Conservation (phyloP, 2,113 vertebrate genomes). For the Bos indicus region DNA sequence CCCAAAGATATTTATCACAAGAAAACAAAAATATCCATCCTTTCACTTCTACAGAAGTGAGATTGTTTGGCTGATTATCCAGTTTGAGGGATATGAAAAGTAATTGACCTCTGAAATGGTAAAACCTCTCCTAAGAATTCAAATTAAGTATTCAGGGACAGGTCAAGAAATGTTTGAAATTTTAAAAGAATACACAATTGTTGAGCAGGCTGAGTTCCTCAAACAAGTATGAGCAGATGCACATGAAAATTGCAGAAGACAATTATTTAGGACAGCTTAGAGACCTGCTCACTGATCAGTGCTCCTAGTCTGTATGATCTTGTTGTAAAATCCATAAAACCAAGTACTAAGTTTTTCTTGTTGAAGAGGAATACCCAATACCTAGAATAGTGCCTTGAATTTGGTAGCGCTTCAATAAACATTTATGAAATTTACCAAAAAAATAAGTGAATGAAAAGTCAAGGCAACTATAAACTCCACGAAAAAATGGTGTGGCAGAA, state of each 20-base stretch:
- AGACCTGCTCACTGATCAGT: background rate
- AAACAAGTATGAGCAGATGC: background rate
- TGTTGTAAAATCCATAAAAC: background rate
- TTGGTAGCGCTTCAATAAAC: background rate
- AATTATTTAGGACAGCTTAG: background rate
- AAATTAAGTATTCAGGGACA: conserved; percentile 9
- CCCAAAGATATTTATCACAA: background rate
- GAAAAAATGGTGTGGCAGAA: background rate
- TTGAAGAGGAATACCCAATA: background rate
- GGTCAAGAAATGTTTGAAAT: conserved; percentile 7
- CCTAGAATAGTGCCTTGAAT: conserved; percentile 5
- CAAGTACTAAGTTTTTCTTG: background rate
- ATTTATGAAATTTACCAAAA: background rate
- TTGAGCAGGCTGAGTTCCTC: conserved; percentile 11
- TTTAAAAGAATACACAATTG: conserved; percentile 10
- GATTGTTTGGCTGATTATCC: conserved; percentile 2
- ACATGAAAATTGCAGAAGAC: background rate
- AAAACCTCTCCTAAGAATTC: background rate
- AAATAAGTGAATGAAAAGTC: conserved; percentile 1
- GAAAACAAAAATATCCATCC: background rate
- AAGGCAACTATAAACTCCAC: background rate
- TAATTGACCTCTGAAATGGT: background rate
- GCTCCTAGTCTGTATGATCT: background rate
- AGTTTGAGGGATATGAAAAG: background rate
- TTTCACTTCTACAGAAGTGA: background rate